Evolutionary conservation across 2,888 invertebrate genomes (phyloP), one percentile per base, ranked within the genome.

Genomic region (Torymus aiolomorphi): DNA sequence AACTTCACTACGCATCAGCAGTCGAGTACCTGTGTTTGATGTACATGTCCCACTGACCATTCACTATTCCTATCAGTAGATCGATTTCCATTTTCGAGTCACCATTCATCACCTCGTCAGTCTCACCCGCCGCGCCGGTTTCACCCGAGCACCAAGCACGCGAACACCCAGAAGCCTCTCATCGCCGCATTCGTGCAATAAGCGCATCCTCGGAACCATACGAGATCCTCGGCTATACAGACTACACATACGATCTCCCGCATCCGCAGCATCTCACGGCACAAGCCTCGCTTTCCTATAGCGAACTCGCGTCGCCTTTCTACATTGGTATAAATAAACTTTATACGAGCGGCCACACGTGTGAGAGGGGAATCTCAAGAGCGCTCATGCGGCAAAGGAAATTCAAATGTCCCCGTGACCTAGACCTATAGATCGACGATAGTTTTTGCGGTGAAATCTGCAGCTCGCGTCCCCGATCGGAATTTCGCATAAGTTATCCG

Each of bases 401-500:
- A 72, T 20, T 20, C 70, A 57, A 70, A 69, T 62, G 80, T 76
- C 76, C 80, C 63, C 72, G 72, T 80, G 80, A 80, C 80, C 80
- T 57, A 80, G 80, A 80, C 76, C 80, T 61, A 61, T 42, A 65
- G 79, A 75, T 80, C 75, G 76, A 42, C 80, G 75, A 79, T 75
- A 59, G 75, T 59, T 70, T 79, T 75, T 70, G 52, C 75, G 65
- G 79, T 65, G 79, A 79, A 79, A 79, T 79, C 73, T 56, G 49
- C 63, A n/a, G 14, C 24, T 57, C 13, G n/a, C 57, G 57, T 57
- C 16, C 71, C 18, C 65, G 65, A 65, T 66, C 71, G 62, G 63
- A 62, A 63, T 76, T 63, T 59, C 62, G 42, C 67, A 61, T 61
- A 76, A 62, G 59, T 70, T 62, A 65, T 51, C 49, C 70, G 2